Evolutionary conservation across 2,888 invertebrate species (phyloP).

Genomic region (Diachrysia chrysitis): DNA sequence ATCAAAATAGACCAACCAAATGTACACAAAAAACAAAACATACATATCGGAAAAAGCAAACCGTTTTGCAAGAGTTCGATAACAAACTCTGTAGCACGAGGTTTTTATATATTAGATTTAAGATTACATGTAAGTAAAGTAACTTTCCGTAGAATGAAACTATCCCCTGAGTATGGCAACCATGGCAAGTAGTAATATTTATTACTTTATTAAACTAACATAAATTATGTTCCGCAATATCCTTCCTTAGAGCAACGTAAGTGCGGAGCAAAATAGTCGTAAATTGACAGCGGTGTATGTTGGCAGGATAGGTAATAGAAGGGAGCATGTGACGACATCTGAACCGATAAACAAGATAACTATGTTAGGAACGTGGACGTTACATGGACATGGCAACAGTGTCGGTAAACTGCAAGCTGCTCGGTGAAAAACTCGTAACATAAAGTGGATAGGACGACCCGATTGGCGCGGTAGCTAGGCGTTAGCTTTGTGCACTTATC

Average conservation of each 20-base stretch:
- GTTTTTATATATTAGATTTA: no score
- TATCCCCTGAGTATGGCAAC: constrained; percentile 1
- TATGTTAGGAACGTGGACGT: constrained; percentile 36
- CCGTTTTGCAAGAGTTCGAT: no score
- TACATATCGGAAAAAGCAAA: no score
- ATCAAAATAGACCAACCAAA: no score
- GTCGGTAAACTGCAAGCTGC: neutral
- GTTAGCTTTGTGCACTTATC: constrained; percentile 4
- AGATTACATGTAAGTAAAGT: constrained; percentile 1
- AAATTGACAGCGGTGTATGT: constrained; percentile 60
- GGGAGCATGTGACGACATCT: constrained; percentile 64
- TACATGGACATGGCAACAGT: constrained; percentile 14
- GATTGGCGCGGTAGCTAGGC: neutral
- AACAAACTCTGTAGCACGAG: no score
- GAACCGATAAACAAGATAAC: constrained; percentile 70
- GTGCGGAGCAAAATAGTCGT: constrained; percentile 63
- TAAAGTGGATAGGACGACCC: constrained; percentile 2
- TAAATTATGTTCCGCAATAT: constrained; percentile 55
- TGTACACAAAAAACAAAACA: no score
- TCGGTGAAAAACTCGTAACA: constrained; percentile 7
- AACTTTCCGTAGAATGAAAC: constrained; percentile 14
- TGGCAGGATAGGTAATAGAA: constrained; percentile 36
- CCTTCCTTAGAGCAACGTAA: constrained; percentile 49
- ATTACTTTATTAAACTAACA: constrained; percentile 21
- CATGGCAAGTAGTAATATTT: constrained; percentile 12